Evolutionary conservation across 1,140 invertebrate genomes (phyloP), one percentile per base, ranked within the genome.

Genomic region (Choristoneura fumiferana): DNA sequence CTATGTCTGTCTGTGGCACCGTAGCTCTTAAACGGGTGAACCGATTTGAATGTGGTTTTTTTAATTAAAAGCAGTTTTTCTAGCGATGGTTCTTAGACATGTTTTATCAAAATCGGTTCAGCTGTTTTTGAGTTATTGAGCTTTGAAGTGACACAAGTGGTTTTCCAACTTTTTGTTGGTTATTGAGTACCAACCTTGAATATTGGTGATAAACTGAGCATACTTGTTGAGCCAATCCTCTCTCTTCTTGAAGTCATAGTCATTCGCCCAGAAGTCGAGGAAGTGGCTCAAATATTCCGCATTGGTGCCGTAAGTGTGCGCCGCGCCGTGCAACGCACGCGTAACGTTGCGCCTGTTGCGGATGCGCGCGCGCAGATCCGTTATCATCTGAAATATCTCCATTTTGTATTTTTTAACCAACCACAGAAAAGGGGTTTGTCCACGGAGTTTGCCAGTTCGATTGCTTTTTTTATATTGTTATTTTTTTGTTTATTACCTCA

Each of bases 161-260:
- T n/a, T n/a, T 33, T 35, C 29, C 22, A 29, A 29, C 22, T 29
- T 6, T 2, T 6, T 29, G 22, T 6, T 29, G 2, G 22, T 2
- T 29, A 3, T 29, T 3, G 6, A 29, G 2, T 29, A 29, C 2
- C 6, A 29, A 45, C 40, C 40, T 13, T 55, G 54, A 18, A 55
- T 17, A 36, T 55, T 55, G 9, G 54, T 55, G 10, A 17, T 38
- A 3, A 9, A 38, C 36, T 55, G 54, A 13, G 54, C 35, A 12
- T 17, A 38, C 12, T 15, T 33, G 17, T 55, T 55, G 9, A 55
- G 36, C 15, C 17, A 55, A 6, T 18, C n/a, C 36, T 55, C 35
- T 8, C 54, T 15, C 1, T 8, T 17, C 15, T 10, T n/a, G 17
- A 55, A 55, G 36, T 55, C 36, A 17, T 55, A 55, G 5, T 10